Percentiles rank a stretch among this genome's conserved stretches.
phyloP scores from a whole-genome alignment of 2,797 vertebrate genomes.

The Garrulus glandarius region DNA sequence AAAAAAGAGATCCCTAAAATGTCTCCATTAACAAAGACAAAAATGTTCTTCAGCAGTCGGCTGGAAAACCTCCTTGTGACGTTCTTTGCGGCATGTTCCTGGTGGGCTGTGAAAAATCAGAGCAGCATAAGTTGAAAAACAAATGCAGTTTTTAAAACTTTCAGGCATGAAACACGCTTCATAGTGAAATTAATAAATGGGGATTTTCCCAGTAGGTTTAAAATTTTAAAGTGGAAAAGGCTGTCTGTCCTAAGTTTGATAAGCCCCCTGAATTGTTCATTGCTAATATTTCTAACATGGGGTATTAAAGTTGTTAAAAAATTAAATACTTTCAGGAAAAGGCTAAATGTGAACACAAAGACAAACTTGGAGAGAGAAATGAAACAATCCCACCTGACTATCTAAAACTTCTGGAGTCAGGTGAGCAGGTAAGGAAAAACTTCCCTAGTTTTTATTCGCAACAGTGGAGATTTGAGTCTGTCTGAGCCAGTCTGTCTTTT shows the following conservation, averaged over 20 bases:
- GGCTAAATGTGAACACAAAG: slow-evolving; percentile 65
- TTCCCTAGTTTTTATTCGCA: neutral
- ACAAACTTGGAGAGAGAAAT: slow-evolving; percentile 83
- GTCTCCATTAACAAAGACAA: neutral
- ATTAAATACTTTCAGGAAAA: slow-evolving; percentile 68
- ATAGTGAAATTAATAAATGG: neutral
- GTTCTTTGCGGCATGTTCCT: neutral
- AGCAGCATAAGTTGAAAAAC: neutral
- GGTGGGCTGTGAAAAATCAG: neutral
- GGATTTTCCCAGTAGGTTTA: neutral
- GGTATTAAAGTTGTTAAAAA: neutral
- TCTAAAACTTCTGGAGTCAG: slow-evolving; percentile 70
- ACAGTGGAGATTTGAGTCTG: neutral
- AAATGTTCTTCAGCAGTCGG: neutral
- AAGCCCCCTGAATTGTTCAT: neutral
- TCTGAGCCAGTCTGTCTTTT: neutral
- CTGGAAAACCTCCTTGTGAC: neutral
- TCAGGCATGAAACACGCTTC: accelerated
- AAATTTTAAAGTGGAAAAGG: neutral
- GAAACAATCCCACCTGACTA: slow-evolving; percentile 87
- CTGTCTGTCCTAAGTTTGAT: neutral
- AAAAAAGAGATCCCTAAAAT: neutral
- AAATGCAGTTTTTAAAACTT: neutral
- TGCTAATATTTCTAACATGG: neutral
- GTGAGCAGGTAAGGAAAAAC: slow-evolving; percentile 64